Evolutionary conservation across 2,113 vertebrate genomes (phyloP).

Genomic region (Plectropomus leopardus): DNA sequence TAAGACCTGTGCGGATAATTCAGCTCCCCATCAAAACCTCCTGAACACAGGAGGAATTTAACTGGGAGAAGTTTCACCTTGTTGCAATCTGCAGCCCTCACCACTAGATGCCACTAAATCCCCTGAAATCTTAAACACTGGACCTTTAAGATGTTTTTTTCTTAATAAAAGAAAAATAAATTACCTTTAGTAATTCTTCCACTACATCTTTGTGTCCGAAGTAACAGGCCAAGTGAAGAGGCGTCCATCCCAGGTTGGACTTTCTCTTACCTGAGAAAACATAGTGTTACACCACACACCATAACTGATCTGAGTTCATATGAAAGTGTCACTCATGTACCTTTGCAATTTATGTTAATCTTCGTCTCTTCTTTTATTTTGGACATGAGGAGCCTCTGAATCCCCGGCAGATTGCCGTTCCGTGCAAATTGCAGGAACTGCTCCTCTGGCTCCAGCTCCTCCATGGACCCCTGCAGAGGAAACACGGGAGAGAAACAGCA

Average conservation of each 20-base stretch:
- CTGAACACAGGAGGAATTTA: no score
- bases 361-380: conserved; percentile 81
- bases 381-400: conserved; percentile 87
- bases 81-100: no score
- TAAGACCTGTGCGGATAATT: no score
- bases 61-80: no score
- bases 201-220: conserved; percentile 95
- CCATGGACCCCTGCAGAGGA: conserved; percentile 75
- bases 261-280: conserved; percentile 91
- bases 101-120: no score
- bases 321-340: conserved; percentile 72
- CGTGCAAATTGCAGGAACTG: conserved; percentile 92
- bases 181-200: conserved; percentile 93
- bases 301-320: background rate
- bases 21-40: no score
- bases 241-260: conserved; percentile 95
- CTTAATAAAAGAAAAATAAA: background rate
- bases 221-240: conserved; percentile 97
- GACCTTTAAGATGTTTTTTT: background rate
- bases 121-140: no score
- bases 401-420: conserved; percentile 91
- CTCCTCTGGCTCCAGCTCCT: conserved; percentile 88
- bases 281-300: conserved; percentile 2
- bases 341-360: conserved; percentile 97
- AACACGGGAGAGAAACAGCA: background rate